phyloP scores from a whole-genome alignment of 2,888 invertebrate genomes.

The Oxyteleia sp. region DNA sequence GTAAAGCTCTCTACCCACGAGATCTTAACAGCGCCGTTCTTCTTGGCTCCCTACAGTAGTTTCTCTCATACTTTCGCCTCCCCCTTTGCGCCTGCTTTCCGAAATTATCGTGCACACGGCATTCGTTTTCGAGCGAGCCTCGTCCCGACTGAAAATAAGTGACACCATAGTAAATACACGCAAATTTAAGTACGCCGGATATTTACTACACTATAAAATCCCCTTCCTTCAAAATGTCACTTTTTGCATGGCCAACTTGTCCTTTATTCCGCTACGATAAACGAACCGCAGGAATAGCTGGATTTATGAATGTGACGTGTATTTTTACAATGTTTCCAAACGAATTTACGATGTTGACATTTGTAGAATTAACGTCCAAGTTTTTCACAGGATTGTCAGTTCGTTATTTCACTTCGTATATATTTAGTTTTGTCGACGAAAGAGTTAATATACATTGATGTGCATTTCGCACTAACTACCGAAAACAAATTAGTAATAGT shows the following conservation, averaged over 20 bases:
- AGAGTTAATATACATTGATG: neutral
- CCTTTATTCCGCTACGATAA: conserved; percentile 69
- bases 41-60: too few species aligned
- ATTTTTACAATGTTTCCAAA: conserved; percentile 68
- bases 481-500: neutral
- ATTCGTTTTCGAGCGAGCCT: too few species aligned
- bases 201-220: too few species aligned
- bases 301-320: conserved; percentile 61
- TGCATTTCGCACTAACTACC: neutral
- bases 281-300: conserved; percentile 62
- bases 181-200: too few species aligned
- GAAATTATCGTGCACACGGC: too few species aligned
- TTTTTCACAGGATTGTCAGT: conserved; percentile 51
- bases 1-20: too few species aligned
- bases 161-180: too few species aligned
- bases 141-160: too few species aligned
- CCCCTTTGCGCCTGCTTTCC: too few species aligned
- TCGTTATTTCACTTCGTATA: conserved; percentile 16
- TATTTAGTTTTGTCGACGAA: conserved; percentile 33
- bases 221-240: conserved; percentile 69
- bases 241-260: conserved; percentile 69
- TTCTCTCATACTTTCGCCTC: too few species aligned
- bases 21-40: too few species aligned
- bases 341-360: conserved; percentile 67
- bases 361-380: conserved; percentile 53